Percentiles rank a stretch among this genome's conserved stretches.
Evolutionary conservation across 2,888 invertebrate species (phyloP).

Genomic region (Cepaea hortensis): DNA sequence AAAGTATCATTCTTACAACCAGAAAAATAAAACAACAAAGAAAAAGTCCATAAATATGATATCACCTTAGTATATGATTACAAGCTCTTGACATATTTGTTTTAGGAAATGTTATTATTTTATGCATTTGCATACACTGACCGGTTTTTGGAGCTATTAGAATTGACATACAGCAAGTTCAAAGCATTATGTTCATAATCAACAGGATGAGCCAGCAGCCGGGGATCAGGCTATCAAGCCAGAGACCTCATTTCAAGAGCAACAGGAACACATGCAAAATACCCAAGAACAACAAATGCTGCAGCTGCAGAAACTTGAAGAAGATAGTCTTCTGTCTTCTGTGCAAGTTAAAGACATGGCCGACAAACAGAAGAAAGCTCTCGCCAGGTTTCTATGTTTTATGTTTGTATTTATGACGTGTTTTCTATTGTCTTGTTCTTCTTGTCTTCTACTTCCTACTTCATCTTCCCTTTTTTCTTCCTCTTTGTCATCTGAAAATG

Average conservation of each 20-base stretch:
- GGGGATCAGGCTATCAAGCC: conserved; percentile 15
- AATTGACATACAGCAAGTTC: too few relatives aligned
- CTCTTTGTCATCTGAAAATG: too few relatives aligned
- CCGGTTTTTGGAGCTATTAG: too few relatives aligned
- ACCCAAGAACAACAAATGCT: conserved; percentile 27
- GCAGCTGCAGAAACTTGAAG: conserved; percentile 1
- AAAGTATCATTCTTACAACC: neutral
- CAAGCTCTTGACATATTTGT: too few relatives aligned
- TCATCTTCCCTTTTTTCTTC: too few relatives aligned
- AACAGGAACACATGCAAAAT: conserved; percentile 38
- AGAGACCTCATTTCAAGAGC: conserved; percentile 35
- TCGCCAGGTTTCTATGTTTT: conserved; percentile 31
- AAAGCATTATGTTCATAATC: neutral
- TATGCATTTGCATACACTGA: too few relatives aligned
- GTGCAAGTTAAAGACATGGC: conserved; percentile 38
- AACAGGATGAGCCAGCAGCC: conserved; percentile 38
- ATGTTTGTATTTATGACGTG: too few relatives aligned
- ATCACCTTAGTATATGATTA: too few relatives aligned
- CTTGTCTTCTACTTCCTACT: too few relatives aligned
- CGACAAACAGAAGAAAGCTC: conserved; percentile 43
- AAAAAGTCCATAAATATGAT: too few relatives aligned
- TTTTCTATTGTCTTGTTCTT: too few relatives aligned
- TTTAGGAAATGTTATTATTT: too few relatives aligned
- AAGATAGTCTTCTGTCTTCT: conserved; percentile 33
- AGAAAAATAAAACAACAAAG: conserved; percentile 32